These are phyloP conservation scores for Yponomeuta plumbellus DNA, from an alignment of 2,888 invertebrate species.

Conservation along the genomic window DNA sequence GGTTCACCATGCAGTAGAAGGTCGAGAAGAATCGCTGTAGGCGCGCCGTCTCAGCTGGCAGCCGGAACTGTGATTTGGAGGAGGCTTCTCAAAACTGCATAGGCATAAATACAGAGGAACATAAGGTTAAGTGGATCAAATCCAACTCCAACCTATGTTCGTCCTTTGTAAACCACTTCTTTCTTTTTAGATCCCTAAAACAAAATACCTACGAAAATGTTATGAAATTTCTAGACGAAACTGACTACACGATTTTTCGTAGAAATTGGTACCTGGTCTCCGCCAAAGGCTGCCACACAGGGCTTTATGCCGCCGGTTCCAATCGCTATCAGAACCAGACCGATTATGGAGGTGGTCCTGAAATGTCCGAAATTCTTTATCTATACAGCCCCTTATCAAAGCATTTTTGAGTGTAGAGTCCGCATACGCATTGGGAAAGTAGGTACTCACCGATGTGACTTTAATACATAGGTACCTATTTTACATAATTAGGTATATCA, in stretches of 20 bases:
- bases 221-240: too few species aligned
- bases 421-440: not conserved
- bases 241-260: too few species aligned
- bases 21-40: slow-evolving; percentile 86
- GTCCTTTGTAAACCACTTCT: too few species aligned
- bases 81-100: not conserved
- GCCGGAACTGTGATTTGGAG: slow-evolving; percentile 72
- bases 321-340: slow-evolving; percentile 79
- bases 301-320: slow-evolving; percentile 93
- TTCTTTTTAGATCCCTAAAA: too few species aligned
- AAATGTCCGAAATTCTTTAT: too few species aligned
- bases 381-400: not conserved
- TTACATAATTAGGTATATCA: too few species aligned
- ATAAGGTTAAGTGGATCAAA: too few species aligned
- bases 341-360: slow-evolving; percentile 74
- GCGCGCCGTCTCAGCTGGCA: slow-evolving; percentile 81
- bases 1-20: slow-evolving; percentile 89
- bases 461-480: not conserved
- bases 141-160: too few species aligned
- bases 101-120: too few species aligned
- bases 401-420: not conserved
- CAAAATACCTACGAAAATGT: too few species aligned
- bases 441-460: not conserved
- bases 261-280: slow-evolving; percentile 79
- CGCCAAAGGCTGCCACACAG: slow-evolving; percentile 91